These are phyloP conservation scores for Pygmarrhopalites habei DNA, from an alignment of 1,140 invertebrate species.

Conservation along the genomic window DNA sequence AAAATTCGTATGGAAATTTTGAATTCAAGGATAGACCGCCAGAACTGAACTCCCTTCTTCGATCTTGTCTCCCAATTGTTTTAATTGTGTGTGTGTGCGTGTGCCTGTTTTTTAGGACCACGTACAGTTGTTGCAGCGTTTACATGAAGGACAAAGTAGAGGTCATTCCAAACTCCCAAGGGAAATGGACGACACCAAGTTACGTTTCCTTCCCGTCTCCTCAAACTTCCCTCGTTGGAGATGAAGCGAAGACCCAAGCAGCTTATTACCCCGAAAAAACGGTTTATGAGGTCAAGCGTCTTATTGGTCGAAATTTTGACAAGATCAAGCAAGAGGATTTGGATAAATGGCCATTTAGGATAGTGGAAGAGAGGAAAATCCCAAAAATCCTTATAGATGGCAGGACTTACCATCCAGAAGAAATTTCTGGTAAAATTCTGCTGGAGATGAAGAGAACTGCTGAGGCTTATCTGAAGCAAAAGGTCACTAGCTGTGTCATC, in stretches of 20 bases:
- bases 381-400: conserved; percentile 42
- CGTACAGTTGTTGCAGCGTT: conserved; percentile 91
- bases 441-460: conserved; percentile 45
- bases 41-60: too few species aligned
- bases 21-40: too few species aligned
- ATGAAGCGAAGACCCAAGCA: not conserved
- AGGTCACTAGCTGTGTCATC: conserved; percentile 86
- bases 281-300: conserved; percentile 49
- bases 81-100: too few species aligned
- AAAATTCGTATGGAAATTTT: too few species aligned
- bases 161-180: conserved; percentile 8
- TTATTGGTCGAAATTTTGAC: conserved; percentile 52
- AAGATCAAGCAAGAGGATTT: conserved; percentile 50
- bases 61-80: too few species aligned
- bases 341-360: conserved; percentile 46
- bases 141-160: not conserved
- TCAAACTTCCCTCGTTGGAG: conserved; percentile 42
- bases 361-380: not conserved
- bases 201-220: conserved; percentile 54
- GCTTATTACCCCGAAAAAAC: conserved; percentile 17
- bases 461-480: conserved; percentile 42
- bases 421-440: conserved; percentile 50
- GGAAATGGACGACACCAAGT: conserved; percentile 17
- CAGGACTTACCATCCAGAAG: conserved; percentile 48
- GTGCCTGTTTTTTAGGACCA: too few species aligned